These are phyloP conservation scores for Xyrauchen texanus DNA, from an alignment of 2,113 vertebrate species.

Conservation along the genomic window DNA sequence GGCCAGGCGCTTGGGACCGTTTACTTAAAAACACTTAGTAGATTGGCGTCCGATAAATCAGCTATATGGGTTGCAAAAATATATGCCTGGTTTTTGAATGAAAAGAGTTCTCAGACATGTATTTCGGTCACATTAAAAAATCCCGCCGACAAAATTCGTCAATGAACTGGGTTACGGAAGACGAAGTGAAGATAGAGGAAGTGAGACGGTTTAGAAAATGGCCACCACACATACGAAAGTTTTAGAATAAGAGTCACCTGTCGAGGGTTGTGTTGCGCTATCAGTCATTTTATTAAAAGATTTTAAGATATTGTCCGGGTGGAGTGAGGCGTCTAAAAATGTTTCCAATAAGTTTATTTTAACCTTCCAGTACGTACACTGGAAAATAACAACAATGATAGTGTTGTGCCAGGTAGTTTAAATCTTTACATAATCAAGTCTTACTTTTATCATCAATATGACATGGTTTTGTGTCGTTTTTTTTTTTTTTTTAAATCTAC, in stretches of 20 bases:
- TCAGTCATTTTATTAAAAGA: neutral
- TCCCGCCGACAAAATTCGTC: slow-evolving; percentile 32
- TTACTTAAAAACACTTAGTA: slow-evolving; percentile 16
- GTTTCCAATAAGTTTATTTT: neutral
- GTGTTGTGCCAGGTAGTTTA: neutral
- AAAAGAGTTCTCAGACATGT: neutral
- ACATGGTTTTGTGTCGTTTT: neutral
- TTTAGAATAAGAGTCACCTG: slow-evolving; percentile 45
- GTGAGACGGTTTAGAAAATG: slow-evolving; percentile 26
- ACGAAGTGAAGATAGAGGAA: slow-evolving; percentile 21
- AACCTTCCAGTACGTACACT: slow-evolving; percentile 19
- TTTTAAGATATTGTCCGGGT: neutral
- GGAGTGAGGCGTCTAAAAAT: neutral
- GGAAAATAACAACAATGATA: neutral
- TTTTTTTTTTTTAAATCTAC: too few species aligned
- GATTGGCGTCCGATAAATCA: neutral
- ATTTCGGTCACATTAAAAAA: slow-evolving; percentile 31
- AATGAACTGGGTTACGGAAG: slow-evolving; percentile 37
- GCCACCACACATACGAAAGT: neutral
- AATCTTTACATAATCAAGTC: neutral
- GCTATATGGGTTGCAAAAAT: neutral
- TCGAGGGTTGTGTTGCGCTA: neutral
- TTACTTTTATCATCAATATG: neutral
- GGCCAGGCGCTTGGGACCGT: slow-evolving; percentile 56
- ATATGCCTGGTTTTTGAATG: neutral